phyloP scores from a whole-genome alignment of 2,113 vertebrate genomes.

The Lophotis ruficrista region DNA sequence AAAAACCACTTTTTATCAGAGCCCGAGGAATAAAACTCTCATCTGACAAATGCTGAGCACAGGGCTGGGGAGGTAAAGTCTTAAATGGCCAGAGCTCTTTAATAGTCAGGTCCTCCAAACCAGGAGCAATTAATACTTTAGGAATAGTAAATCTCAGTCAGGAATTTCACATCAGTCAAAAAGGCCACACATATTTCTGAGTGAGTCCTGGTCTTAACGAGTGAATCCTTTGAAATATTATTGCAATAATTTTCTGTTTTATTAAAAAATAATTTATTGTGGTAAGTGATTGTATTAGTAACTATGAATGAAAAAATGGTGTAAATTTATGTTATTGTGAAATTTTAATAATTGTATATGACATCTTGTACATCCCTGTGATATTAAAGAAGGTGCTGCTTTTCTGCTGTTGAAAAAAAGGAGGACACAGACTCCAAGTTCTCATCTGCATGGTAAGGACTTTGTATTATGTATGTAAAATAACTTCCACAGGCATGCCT shows the following conservation, averaged over 20 bases:
- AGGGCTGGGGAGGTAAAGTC: neutral
- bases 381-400: neutral
- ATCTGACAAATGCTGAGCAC: neutral
- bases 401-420: neutral
- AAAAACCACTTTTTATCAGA: neutral
- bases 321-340: neutral
- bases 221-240: neutral
- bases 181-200: neutral
- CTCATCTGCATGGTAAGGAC: neutral
- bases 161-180: neutral
- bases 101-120: neutral
- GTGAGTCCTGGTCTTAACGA: neutral
- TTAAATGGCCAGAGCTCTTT: neutral
- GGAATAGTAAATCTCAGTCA: neutral
- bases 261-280: neutral
- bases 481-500: neutral
- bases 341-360: neutral
- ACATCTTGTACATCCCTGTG: neutral
- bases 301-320: neutral
- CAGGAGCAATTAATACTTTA: neutral
- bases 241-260: neutral
- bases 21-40: neutral
- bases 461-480: neutral
- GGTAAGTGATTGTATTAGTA: neutral
- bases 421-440: accelerated